These are phyloP conservation scores for Passer montanus DNA, from an alignment of 2,113 vertebrate species.

Conservation along the genomic window DNA sequence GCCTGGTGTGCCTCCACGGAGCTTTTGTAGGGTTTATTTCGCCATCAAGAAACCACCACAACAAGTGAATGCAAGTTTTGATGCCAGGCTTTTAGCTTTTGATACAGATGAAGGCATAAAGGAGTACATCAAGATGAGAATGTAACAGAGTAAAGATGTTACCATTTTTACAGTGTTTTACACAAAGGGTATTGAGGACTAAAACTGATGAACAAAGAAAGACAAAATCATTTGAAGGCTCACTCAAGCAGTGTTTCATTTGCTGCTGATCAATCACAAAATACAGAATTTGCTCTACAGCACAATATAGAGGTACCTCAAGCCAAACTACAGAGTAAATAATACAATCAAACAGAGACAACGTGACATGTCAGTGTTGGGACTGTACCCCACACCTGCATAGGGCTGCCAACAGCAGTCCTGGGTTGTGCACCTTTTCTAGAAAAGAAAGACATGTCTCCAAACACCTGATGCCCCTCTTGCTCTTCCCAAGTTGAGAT, in stretches of 20 bases:
- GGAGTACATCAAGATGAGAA: neutral
- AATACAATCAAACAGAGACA: neutral
- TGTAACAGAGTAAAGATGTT: neutral
- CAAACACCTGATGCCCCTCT: neutral
- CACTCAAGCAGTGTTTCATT: neutral
- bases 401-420: neutral
- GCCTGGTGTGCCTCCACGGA: neutral
- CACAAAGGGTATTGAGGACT: neutral
- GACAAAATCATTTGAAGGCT: neutral
- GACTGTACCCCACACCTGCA: neutral
- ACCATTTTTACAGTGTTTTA: neutral
- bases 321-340: neutral
- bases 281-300: neutral
- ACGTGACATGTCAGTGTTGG: neutral
- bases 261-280: neutral
- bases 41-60: neutral
- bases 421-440: neutral
- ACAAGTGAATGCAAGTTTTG: neutral
- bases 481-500: neutral
- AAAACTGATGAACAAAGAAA: slow-evolving; percentile 16
- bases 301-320: neutral
- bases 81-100: neutral
- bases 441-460: neutral
- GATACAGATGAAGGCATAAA: slow-evolving; percentile 25
- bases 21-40: neutral